Evolutionary conservation across 2,888 invertebrate species (phyloP).

Genomic region (Tuberolachnus salignus): DNA sequence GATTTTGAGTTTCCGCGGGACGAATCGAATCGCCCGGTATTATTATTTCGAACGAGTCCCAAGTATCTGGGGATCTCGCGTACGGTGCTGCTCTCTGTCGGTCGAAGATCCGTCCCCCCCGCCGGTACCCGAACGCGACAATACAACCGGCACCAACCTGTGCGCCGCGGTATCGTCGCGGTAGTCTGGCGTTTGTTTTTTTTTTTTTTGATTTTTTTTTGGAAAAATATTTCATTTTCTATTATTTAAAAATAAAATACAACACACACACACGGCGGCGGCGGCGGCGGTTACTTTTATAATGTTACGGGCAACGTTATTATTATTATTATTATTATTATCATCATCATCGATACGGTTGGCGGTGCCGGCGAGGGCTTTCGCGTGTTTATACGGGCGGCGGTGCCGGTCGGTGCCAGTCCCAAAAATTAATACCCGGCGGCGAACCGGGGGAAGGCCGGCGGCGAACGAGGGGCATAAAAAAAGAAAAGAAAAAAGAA

Average conservation of each 20-base stretch:
- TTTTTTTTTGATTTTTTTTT: too few relatives aligned
- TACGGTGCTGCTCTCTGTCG: constrained; percentile 18
- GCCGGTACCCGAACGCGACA: constrained; percentile 5
- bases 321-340: neutral
- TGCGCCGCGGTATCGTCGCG: neutral
- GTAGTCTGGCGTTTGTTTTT: too few relatives aligned
- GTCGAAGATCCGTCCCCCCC: too few relatives aligned
- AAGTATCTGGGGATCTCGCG: too few relatives aligned
- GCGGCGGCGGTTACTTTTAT: neutral
- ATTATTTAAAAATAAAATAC: too few relatives aligned
- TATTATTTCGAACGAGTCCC: too few relatives aligned
- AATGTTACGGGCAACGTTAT: neutral
- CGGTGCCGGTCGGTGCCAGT: constrained; percentile 53
- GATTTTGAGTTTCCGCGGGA: too few relatives aligned
- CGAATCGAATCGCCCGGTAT: too few relatives aligned
- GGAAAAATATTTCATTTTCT: too few relatives aligned
- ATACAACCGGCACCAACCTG: constrained; percentile 38
- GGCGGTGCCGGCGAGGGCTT: neutral
- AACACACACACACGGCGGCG: neutral
- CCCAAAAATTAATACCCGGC: constrained; percentile 30
- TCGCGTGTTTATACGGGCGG: constrained; percentile 29
- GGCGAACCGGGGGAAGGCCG: neutral
- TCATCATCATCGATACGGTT: too few relatives aligned
- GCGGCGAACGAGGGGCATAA: neutral
- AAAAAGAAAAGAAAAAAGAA: too few relatives aligned